Conservation (phyloP, 2,797 vertebrate species). For the Heliangelus exortis region DNA sequence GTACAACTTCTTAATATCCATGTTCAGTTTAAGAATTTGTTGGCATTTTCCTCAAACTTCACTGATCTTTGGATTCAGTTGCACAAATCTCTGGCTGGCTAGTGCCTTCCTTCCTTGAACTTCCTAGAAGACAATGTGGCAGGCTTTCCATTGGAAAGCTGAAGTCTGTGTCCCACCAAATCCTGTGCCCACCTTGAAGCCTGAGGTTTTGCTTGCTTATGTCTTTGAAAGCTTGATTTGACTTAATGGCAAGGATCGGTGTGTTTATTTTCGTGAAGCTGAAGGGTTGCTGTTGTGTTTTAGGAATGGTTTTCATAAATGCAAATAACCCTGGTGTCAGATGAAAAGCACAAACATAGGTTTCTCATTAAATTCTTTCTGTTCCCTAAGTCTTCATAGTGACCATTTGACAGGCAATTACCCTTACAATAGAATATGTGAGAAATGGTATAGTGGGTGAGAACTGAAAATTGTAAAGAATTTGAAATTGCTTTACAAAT, state of each 20-base stretch:
- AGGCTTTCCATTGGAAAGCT: not conserved
- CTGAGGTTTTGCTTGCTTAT: not conserved
- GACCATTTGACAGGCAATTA: slow-evolving; percentile 41
- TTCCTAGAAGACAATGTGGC: accelerated
- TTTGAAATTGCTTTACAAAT: slow-evolving; percentile 17
- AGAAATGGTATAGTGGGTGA: not conserved
- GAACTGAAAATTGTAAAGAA: not conserved
- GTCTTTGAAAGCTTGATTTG: not conserved
- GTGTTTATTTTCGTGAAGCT: not conserved
- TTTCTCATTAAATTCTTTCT: slow-evolving; percentile 5
- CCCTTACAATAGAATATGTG: not conserved
- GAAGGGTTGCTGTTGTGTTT: not conserved
- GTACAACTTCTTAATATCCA: not conserved
- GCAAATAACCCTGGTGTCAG: not conserved
- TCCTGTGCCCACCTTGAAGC: not conserved
- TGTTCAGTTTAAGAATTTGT: accelerated
- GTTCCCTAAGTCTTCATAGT: not conserved
- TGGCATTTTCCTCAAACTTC: not conserved
- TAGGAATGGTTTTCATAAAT: not conserved
- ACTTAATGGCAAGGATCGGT: not conserved
- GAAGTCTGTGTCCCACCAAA: not conserved
- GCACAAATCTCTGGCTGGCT: not conserved
- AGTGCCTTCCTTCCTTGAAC: not conserved
- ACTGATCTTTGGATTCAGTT: not conserved
- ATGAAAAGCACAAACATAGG: not conserved